Conservation (phyloP, 1,140 invertebrate genomes). For the Caenorhabditis briggsae region DNA sequence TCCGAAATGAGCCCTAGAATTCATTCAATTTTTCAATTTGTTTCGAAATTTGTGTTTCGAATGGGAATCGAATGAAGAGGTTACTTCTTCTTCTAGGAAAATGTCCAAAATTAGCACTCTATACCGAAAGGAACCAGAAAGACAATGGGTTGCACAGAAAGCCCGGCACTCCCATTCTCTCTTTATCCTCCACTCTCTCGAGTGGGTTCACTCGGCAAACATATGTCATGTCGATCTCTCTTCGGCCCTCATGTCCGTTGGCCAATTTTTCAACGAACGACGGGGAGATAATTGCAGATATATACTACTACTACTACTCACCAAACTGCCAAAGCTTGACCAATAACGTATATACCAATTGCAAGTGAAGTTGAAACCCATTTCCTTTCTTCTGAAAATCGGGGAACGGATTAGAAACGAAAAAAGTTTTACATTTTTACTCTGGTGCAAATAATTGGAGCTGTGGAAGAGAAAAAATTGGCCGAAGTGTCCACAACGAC, state of each 20-base stretch:
- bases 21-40: not conserved
- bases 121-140: not conserved
- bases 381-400: slow-evolving; percentile 13
- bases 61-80: no score
- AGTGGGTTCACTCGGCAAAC: slow-evolving; percentile 39
- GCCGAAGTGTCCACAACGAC: not conserved
- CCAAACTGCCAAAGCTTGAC: slow-evolving; percentile 26
- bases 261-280: slow-evolving; percentile 21
- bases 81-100: no score
- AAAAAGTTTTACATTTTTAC: not conserved
- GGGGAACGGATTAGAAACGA: not conserved
- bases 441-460: not conserved
- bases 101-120: slow-evolving; percentile 36
- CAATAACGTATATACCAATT: not conserved
- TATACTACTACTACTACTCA: not conserved
- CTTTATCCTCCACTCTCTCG: not conserved
- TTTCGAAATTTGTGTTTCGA: not conserved
- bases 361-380: not conserved
- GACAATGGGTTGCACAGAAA: slow-evolving; percentile 14
- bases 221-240: slow-evolving; percentile 29
- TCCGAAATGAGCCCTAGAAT: slow-evolving; percentile 85
- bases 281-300: slow-evolving; percentile 7
- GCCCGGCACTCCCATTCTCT: not conserved
- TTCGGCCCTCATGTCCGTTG: slow-evolving; percentile 3
- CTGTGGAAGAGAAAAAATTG: not conserved